Conservation (phyloP, 2,797 vertebrate genomes). For the Gymnothorax javanicus region DNA sequence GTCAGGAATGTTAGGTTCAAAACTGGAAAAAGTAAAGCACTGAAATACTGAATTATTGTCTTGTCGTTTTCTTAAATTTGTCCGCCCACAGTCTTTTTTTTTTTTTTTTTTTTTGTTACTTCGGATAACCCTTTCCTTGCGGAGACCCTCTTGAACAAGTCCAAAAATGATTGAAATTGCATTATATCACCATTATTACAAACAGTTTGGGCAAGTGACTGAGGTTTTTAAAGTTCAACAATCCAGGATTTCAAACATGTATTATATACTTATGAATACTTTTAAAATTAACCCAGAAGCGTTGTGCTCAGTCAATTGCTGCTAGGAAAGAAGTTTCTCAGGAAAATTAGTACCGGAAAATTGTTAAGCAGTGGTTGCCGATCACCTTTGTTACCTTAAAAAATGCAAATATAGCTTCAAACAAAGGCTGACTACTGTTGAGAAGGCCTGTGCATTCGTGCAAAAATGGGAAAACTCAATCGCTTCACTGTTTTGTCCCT, state of each 20-base stretch:
- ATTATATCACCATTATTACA: too few relatives aligned
- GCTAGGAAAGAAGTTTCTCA: too few relatives aligned
- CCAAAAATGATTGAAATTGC: constrained; percentile 29
- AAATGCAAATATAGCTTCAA: constrained; percentile 37
- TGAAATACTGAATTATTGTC: not conserved
- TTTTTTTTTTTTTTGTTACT: constrained; percentile 43
- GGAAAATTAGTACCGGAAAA: too few relatives aligned
- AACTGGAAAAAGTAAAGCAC: not conserved
- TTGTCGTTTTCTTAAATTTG: not conserved
- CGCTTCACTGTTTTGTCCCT: not conserved
- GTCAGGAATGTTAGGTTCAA: not conserved
- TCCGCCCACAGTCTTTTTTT: not conserved
- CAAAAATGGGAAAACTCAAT: constrained; percentile 42
- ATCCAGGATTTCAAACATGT: too few relatives aligned
- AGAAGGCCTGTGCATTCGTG: constrained; percentile 28
- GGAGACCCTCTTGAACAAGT: constrained; percentile 27
- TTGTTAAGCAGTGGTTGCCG: too few relatives aligned
- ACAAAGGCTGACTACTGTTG: constrained; percentile 40
- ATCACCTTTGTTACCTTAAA: too few relatives aligned
- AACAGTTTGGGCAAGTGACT: too few relatives aligned
- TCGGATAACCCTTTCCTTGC: constrained; percentile 35
- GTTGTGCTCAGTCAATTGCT: too few relatives aligned
- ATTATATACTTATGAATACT: too few relatives aligned
- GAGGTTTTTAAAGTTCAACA: too few relatives aligned
- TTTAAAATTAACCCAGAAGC: too few relatives aligned